Base-by-base conservation (phyloP, 2,888 invertebrate genomes). In the Carterocephalus palaemon region DNA sequence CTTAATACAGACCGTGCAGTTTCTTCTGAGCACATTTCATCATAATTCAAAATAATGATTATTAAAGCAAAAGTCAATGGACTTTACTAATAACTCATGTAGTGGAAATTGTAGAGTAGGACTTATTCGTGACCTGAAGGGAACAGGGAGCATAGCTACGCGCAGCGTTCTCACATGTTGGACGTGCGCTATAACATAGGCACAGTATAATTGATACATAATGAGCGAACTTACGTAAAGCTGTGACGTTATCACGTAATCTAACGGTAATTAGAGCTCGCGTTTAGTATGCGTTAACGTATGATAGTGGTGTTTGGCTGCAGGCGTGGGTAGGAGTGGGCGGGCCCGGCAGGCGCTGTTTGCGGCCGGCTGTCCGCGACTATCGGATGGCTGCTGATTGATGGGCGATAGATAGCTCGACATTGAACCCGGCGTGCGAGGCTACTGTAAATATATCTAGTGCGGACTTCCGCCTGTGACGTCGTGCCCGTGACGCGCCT, bases 371-470 rank as follows among this genome's bases (percentile, higher is more conserved):
- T 45, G 50, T 54, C 53, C 57, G 57, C 53, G 56, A 43, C 55
- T 56, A 53, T 52, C 54, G 57, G 47, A 19, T 22, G 37, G 33
- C 40, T 57, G 67, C 60, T 85, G 85, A 85, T 86, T 85, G 85
- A 86, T 85, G 82, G 76, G 57, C 85, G 74, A 85, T 84, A 82
- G 85, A 83, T 81, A 71, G 70, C 64, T 67, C 80, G 84, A 84
- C 85, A 86, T 85, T 85, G 85, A 85, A 84, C 84, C 76, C 84
- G 75, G 55, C 59, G 60, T 64, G 67, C 67, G 62, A 63, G 62
- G 61, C 67, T 62, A 63, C 71, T 66, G 65, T 75, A 75, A 76
- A 78, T 75, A 80, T 74, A 82, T 80, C 78, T 78, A 77, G 66
- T 67, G 69, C 76, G 78, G 74, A 81, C 83, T 79, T 84, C 85